phyloP scores from a whole-genome alignment of 2,113 vertebrate species.

The Corythornis vintsioides region DNA sequence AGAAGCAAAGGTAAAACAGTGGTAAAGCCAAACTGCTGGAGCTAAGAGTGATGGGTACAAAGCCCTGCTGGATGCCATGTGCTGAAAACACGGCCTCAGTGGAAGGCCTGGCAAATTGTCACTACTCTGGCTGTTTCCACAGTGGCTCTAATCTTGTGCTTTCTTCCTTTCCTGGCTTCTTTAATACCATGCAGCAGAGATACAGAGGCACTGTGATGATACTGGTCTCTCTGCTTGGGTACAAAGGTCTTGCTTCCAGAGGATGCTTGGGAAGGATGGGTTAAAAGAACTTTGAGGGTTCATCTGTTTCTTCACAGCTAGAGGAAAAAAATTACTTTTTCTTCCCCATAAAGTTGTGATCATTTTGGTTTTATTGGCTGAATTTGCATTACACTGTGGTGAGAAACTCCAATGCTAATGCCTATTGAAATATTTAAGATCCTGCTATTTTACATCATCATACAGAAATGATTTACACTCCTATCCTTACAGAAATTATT shows the following conservation, averaged over 20 bases:
- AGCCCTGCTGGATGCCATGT: not conserved
- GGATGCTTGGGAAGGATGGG: not conserved
- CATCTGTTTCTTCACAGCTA: not conserved
- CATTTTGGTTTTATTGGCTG: fast-evolving
- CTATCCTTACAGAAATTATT: not conserved
- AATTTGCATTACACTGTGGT: not conserved
- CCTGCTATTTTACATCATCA: not conserved
- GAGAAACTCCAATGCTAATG: not conserved
- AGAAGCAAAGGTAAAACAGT: not conserved
- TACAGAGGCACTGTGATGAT: not conserved
- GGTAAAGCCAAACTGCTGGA: not conserved
- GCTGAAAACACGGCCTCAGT: not conserved
- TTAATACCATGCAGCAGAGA: not conserved
- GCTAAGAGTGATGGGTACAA: not conserved
- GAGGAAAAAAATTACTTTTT: not conserved
- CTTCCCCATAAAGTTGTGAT: not conserved
- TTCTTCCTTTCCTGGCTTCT: not conserved
- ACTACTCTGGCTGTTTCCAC: not conserved
- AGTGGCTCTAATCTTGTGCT: not conserved
- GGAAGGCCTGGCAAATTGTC: not conserved
- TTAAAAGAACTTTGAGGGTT: not conserved
- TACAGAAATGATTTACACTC: not conserved
- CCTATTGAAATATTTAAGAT: not conserved
- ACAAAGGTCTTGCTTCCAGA: not conserved
- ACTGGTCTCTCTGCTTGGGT: not conserved